phyloP scores from a whole-genome alignment of 1,140 invertebrate species.

The Thereuonema tuberculata region DNA sequence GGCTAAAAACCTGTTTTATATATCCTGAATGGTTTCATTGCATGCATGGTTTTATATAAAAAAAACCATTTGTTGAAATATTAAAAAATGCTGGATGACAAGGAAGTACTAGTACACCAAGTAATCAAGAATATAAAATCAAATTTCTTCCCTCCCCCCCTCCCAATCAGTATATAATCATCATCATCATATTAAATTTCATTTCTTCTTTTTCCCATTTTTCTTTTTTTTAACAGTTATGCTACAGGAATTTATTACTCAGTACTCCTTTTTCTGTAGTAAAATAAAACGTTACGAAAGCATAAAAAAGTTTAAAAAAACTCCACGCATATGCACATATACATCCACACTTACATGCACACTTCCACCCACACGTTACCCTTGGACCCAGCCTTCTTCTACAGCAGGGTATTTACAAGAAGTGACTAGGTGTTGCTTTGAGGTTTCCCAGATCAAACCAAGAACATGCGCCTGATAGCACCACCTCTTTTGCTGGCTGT shows the following conservation, averaged over 20 bases:
- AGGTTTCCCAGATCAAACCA: background rate
- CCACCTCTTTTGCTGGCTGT: background rate
- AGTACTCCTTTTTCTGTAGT: no score
- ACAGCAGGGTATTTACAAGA: conserved; percentile 6
- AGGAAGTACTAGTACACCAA: background rate
- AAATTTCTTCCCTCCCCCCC: background rate
- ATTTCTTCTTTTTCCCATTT: no score
- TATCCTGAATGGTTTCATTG: conserved; percentile 2
- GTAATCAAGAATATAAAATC: background rate
- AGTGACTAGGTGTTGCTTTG: conserved; percentile 8
- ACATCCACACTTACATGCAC: no score
- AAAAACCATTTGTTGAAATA: background rate
- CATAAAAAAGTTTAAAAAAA: no score
- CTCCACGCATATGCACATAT: no score
- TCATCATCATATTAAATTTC: background rate
- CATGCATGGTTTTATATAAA: background rate
- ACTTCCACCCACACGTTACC: no score
- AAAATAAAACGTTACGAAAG: no score
- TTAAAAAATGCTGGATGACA: conserved; percentile 1
- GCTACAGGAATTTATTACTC: no score
- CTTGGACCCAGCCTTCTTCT: conserved; percentile 9
- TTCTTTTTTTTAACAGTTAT: no score
- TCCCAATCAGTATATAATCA: background rate
- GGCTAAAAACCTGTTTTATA: background rate
- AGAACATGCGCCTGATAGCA: background rate